phyloP scores from a whole-genome alignment of 1,140 invertebrate genomes.

The Ceratina australensis region DNA sequence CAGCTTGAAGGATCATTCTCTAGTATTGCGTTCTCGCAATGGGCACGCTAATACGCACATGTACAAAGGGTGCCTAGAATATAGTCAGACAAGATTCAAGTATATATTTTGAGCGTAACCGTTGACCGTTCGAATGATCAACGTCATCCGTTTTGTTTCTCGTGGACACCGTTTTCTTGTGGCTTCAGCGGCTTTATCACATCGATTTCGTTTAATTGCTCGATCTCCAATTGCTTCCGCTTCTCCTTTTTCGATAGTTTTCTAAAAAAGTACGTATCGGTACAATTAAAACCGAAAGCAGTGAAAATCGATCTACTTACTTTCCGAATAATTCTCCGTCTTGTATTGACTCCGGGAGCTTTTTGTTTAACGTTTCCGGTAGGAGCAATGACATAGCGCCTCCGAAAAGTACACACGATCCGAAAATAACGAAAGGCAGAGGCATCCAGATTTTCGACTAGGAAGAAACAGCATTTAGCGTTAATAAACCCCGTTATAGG shows the following conservation, averaged over 20 bases:
- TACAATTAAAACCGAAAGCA: background rate
- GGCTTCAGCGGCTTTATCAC: constrained; percentile 69
- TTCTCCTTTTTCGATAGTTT: constrained; percentile 63
- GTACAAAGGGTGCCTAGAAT: constrained; percentile 39
- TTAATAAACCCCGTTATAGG: background rate
- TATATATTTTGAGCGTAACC: constrained; percentile 60
- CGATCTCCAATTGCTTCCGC: constrained; percentile 63
- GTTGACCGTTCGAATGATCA: constrained; percentile 33
- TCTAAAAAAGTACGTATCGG: constrained; percentile 21
- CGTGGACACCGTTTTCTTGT: constrained; percentile 70
- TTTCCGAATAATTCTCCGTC: constrained; percentile 87
- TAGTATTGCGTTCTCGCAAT: constrained; percentile 2
- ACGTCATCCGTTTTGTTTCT: constrained; percentile 71
- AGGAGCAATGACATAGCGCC: constrained; percentile 85
- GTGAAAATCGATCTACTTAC: constrained; percentile 68
- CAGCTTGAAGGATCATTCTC: constrained; percentile 10
- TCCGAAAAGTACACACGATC: constrained; percentile 82
- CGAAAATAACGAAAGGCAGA: constrained; percentile 87
- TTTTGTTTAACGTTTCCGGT: constrained; percentile 88
- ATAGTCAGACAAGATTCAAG: constrained; percentile 44
- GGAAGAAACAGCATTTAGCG: constrained; percentile 52
- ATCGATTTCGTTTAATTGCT: constrained; percentile 65
- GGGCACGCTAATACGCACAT: constrained; percentile 8
- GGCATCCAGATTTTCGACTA: constrained; percentile 82
- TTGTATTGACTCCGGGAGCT: constrained; percentile 87